Evolutionary conservation across 2,113 vertebrate species (phyloP).

Genomic region (Mastomys coucha): DNA sequence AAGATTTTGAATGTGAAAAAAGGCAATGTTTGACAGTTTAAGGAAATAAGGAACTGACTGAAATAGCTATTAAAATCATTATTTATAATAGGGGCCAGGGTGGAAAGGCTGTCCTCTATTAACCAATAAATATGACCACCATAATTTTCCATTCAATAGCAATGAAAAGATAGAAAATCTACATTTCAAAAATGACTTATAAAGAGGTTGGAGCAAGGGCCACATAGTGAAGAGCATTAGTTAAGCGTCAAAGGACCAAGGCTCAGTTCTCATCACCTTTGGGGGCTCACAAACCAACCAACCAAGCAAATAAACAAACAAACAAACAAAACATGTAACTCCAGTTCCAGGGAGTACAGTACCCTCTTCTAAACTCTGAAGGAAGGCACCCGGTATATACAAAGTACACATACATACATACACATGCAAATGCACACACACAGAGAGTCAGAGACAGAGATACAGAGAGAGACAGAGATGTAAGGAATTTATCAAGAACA

Average conservation of each 20-base stretch:
- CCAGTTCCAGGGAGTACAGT: neutral
- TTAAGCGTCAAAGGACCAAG: neutral
- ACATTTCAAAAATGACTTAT: constrained; percentile 52
- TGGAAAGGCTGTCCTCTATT: neutral
- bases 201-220: neutral
- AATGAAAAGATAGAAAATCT: neutral
- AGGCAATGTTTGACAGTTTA: constrained; percentile 34
- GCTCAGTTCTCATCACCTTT: neutral
- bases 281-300: too few relatives aligned
- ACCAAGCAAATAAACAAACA: too few relatives aligned
- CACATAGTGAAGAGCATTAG: neutral
- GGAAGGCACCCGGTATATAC: neutral
- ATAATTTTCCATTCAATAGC: constrained; percentile 19
- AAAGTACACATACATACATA: neutral
- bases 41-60: constrained; percentile 11
- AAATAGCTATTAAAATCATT: constrained; percentile 13
- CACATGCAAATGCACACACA: neutral
- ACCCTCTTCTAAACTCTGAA: neutral
- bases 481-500: neutral
- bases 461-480: too few relatives aligned
- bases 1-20: constrained; percentile 7
- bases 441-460: too few relatives aligned
- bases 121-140: constrained; percentile 48
- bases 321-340: neutral
- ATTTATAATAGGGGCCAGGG: neutral